These are phyloP conservation scores for Oscheius onirici DNA, from an alignment of 2,888 invertebrate species.

Conservation along the genomic window DNA sequence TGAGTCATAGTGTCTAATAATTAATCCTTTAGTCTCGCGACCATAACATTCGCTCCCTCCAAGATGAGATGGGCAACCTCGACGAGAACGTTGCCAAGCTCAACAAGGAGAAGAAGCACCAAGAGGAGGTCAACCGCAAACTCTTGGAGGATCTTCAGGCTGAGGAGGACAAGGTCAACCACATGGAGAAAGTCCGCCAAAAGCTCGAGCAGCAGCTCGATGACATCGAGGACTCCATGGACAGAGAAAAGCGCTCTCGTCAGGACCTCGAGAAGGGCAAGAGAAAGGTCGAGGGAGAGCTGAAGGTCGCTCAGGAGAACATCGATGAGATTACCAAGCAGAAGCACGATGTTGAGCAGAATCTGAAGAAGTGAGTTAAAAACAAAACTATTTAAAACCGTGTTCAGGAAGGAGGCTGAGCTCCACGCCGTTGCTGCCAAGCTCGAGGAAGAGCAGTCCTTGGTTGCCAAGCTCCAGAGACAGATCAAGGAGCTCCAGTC, in stretches of 20 bases:
- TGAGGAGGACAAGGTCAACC: conserved; percentile 72
- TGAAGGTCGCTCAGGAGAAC: conserved; percentile 96
- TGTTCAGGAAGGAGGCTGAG: conserved; percentile 88
- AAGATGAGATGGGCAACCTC: conserved; percentile 80
- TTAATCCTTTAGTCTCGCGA: conserved; percentile 60
- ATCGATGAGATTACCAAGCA: conserved; percentile 96
- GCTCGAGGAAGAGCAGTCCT: conserved; percentile 97
- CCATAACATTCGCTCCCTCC: conserved; percentile 69
- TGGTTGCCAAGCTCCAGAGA: conserved; percentile 80
- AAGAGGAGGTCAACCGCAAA: conserved; percentile 80
- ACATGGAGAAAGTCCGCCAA: conserved; percentile 71
- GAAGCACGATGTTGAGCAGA: conserved; percentile 80
- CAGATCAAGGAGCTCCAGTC: conserved; percentile 71
- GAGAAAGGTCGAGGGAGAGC: conserved; percentile 92
- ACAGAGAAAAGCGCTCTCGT: conserved; percentile 98
- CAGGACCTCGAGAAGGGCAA: conserved; percentile 90
- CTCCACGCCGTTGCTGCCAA: conserved; percentile 92
- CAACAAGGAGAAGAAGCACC: conserved; percentile 76
- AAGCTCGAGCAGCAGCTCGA: conserved; percentile 71
- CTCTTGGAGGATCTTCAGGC: conserved; percentile 71
- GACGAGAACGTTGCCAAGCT: conserved; percentile 70
- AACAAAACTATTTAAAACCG: neutral
- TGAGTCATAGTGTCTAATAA: neutral
- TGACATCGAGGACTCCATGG: conserved; percentile 91
- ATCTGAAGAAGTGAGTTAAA: conserved; percentile 80